Base-by-base conservation (phyloP, 2,113 vertebrate genomes). In the Paratilapia polleni region DNA sequence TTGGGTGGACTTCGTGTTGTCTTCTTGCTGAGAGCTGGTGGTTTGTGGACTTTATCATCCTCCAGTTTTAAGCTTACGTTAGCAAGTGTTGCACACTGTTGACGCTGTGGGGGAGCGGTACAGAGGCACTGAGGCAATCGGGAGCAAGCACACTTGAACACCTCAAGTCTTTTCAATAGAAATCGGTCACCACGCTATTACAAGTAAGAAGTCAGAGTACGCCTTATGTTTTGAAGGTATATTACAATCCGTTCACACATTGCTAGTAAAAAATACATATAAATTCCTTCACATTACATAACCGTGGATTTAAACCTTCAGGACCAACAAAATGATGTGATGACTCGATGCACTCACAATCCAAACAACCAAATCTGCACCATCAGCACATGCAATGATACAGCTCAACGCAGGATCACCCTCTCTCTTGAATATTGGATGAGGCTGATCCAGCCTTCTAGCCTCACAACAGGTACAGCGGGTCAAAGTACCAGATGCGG, bases 371-470 rank as follows among this genome's bases (percentile, higher is more conserved):
- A 58, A 11, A 89, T 78, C 26, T 49, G 79, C 59, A 28, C 59
- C 52, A 54, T 87, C 77, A 77, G 84, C 75, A 85, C 47, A 64
- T 31, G 41, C 62, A 34, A 2, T 17, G 80, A 68, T 61, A 11
- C 47, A 19, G 38, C 80, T 75, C 56, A 47, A 70, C 81, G 60
- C 77, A 28, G 83, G 47, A 64, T 82, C 43, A 7, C 64, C 14
- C 11, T 56, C 5, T 26, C 26, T 86, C 59, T 14, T 91, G 87
- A 89, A 90, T 92, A 89, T 38, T 90, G 78, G 76, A 89, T 92
- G 91, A 89, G 66, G 68, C 38, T 38, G 83, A 79, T 52, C 76
- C 56, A 31, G 86, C 38, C 62, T 79, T 60, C 47, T 26, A 62
- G 88, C 83, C 70, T 82, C 3, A 41, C 73, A 84, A 88, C 84